phyloP scores from a whole-genome alignment of 2,888 invertebrate species.

The Cephus spinipes region DNA sequence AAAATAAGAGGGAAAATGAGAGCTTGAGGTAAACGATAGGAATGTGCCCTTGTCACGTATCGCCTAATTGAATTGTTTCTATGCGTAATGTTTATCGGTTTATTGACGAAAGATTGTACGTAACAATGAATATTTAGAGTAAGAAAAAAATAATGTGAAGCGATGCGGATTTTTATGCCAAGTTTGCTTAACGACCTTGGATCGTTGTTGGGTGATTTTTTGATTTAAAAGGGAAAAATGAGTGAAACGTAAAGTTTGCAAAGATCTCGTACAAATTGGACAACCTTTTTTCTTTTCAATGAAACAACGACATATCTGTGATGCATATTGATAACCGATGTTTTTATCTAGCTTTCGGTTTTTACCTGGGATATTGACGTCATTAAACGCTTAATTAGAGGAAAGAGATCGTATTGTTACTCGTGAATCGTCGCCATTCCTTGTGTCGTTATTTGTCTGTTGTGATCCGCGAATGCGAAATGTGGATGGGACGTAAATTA shows the following conservation, averaged over 20 bases:
- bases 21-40: too few species aligned
- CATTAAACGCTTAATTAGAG: neutral
- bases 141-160: neutral
- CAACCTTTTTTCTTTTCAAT: slow-evolving; percentile 17
- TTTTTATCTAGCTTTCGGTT: neutral
- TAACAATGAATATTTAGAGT: too few species aligned
- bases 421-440: neutral
- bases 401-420: neutral
- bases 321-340: slow-evolving; percentile 42
- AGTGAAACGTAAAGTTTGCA: neutral
- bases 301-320: slow-evolving; percentile 58
- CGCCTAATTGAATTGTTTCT: too few species aligned
- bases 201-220: too few species aligned
- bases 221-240: neutral
- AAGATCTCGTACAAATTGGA: neutral
- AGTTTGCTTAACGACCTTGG: too few species aligned
- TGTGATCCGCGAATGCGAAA: neutral
- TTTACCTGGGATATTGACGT: neutral
- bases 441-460: neutral
- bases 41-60: too few species aligned
- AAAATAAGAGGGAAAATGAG: too few species aligned
- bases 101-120: too few species aligned
- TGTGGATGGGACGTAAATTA: neutral
- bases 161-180: neutral
- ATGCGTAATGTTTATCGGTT: too few species aligned